Conservation (phyloP, 2,113 vertebrate genomes). For the Ivindomyrus marchei region DNA sequence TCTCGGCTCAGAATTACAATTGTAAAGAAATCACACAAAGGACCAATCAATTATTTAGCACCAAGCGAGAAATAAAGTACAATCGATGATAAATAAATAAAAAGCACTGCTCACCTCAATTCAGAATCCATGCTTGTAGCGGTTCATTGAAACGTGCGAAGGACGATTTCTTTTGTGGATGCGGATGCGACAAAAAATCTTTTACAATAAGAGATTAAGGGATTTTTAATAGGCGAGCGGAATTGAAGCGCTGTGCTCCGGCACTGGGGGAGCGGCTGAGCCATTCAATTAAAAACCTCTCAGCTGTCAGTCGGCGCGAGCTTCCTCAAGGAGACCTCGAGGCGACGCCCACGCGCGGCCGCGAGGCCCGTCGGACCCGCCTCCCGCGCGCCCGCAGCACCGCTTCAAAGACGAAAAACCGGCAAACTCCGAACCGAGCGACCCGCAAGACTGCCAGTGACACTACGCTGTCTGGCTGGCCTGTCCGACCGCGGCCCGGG, state of each 20-base stretch:
- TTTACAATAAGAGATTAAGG: neutral
- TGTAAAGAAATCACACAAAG: neutral
- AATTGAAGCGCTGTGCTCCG: neutral
- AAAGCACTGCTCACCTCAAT: constrained; percentile 18
- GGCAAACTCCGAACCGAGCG: neutral
- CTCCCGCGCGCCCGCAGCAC: neutral
- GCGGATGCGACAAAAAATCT: neutral
- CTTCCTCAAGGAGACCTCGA: constrained; percentile 27
- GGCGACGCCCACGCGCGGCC: constrained; percentile 24
- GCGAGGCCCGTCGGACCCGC: neutral
- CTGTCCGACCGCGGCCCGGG: neutral
- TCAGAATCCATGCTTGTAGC: constrained; percentile 10
- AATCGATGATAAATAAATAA: constrained; percentile 4
- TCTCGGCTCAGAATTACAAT: neutral
- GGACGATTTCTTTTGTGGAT: neutral
- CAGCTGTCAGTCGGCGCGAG: constrained; percentile 24
- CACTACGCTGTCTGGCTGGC: neutral
- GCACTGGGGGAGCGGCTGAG: neutral
- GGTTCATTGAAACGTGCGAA: constrained; percentile 3
- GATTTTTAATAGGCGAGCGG: neutral
- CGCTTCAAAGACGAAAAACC: neutral
- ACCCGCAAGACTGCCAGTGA: neutral
- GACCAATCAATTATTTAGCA: neutral
- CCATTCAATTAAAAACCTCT: constrained; percentile 13
- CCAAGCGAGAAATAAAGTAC: neutral